Base-by-base conservation (phyloP, 64 coral and sea anemone species). In the Anthopleura sola region DNA sequence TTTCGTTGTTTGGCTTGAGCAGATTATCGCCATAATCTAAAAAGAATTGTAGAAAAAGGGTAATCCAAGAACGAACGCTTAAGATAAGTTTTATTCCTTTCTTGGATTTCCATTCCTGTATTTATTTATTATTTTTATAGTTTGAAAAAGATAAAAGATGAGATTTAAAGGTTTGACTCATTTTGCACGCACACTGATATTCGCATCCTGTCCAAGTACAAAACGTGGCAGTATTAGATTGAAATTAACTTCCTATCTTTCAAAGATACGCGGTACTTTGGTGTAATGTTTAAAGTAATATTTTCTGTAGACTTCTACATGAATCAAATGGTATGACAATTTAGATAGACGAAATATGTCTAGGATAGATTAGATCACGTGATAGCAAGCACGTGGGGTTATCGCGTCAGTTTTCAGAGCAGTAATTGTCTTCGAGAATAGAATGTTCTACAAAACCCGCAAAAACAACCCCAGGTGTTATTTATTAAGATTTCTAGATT, bases 71-170 rank as follows among this genome's bases (percentile, higher is more conserved):
- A 62, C 24, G 9, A 62, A 2, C 19, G 24, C 14, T 71, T 34
- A 32, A 15, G 28, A 71, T 71, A 71, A 71, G 29, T 71, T 71
- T 34, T 71, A 71, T 71, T 71, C 9, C 66, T 71, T 15, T 8
- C n/a, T 34, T 15, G 66, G 66, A 71, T 31, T 32, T 71, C 66
- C n/a, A 71, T 69, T 32, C 26, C 3, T 17, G 18, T 71, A 71
- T 71, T 71, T 71, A 71, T 71, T 71, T 71, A 71, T 24, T 71
- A 71, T 71, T 71, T 71, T 71, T 36, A 71, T 36, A 71, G 66
- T 71, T 71, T 15, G 29, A 71, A 71, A 71, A 28, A 71, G 13
- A 32, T 71, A 71, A 71, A 28, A 71, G 13, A 32, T 71, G 31
- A 34, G n/a, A 71, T 36, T 3, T 32, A 71, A 71, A 10, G 6